These are phyloP conservation scores for Salticus scenicus DNA, from an alignment of 2,888 invertebrate species.

Conservation along the genomic window DNA sequence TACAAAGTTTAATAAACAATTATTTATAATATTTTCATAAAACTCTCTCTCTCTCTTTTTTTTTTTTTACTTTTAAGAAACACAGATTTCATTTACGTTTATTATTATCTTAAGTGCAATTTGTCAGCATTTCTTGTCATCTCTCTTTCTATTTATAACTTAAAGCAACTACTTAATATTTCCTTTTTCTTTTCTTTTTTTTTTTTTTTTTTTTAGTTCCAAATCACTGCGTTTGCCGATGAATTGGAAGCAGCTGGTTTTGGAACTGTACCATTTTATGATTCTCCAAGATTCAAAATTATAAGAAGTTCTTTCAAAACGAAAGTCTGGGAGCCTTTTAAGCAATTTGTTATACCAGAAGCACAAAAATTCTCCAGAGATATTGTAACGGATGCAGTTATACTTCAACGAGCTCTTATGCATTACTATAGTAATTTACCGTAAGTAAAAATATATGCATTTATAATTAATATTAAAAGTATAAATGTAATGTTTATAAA, in stretches of 20 bases:
- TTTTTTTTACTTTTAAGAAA: too few species aligned
- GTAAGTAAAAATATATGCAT: constrained; percentile 29
- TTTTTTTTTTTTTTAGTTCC: constrained; percentile 25
- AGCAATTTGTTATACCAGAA: constrained; percentile 25
- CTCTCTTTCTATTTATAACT: too few species aligned
- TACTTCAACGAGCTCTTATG: neutral
- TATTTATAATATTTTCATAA: too few species aligned
- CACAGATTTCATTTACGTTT: too few species aligned
- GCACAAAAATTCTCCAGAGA: constrained; percentile 23
- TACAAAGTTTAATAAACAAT: too few species aligned
- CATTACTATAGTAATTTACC: constrained; percentile 28
- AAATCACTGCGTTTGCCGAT: constrained; percentile 24
- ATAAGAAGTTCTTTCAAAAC: constrained; percentile 20
- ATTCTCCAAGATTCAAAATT: constrained; percentile 42
- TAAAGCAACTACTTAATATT: neutral
- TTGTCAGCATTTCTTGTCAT: too few species aligned
- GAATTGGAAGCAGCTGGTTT: constrained; percentile 36
- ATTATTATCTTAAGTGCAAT: too few species aligned
- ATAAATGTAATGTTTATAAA: too few species aligned
- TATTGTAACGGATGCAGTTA: constrained; percentile 4
- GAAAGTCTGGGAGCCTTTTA: constrained; percentile 31
- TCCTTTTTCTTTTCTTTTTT: neutral
- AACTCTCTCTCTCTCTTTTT: too few species aligned
- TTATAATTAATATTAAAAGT: too few species aligned
- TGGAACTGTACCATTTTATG: constrained; percentile 29